phyloP scores from a whole-genome alignment of 2,797 vertebrate species.

The Enteromius paludinosus region DNA sequence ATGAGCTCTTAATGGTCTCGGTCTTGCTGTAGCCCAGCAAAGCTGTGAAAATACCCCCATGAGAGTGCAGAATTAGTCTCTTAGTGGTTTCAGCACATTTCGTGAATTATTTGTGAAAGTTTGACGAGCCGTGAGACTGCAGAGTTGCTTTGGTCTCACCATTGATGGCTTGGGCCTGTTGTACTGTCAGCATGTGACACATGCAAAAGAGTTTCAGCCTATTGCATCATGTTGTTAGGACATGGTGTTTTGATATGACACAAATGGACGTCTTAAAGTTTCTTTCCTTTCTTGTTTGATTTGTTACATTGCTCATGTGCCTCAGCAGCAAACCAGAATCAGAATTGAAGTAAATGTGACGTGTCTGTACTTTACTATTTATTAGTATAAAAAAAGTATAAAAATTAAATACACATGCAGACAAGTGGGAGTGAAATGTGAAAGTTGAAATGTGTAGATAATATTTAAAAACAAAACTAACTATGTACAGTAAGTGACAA shows the following conservation, averaged over 20 bases:
- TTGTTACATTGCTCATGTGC: conserved; percentile 10
- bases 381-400: background rate
- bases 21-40: conserved; percentile 8
- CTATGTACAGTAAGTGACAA: background rate
- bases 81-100: background rate
- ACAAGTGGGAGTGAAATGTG: no score
- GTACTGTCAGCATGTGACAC: conserved; percentile 46
- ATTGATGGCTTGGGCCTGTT: conserved; percentile 30
- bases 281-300: conserved; percentile 26
- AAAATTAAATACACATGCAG: background rate
- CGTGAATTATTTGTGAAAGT: conserved; percentile 29
- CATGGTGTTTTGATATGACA: conserved; percentile 36
- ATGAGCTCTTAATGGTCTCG: conserved; percentile 44
- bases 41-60: conserved; percentile 32
- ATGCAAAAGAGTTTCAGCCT: conserved; percentile 40
- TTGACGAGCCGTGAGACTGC: conserved; percentile 17
- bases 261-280: conserved; percentile 39
- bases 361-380: background rate
- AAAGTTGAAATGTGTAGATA: background rate
- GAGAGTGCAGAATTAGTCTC: conserved; percentile 21
- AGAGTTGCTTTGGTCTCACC: conserved; percentile 35
- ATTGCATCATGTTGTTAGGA: conserved; percentile 55
- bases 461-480: no score
- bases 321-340: conserved; percentile 3
- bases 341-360: background rate